phyloP scores from a whole-genome alignment of 2,113 vertebrate species.

The Amazona vittata region DNA sequence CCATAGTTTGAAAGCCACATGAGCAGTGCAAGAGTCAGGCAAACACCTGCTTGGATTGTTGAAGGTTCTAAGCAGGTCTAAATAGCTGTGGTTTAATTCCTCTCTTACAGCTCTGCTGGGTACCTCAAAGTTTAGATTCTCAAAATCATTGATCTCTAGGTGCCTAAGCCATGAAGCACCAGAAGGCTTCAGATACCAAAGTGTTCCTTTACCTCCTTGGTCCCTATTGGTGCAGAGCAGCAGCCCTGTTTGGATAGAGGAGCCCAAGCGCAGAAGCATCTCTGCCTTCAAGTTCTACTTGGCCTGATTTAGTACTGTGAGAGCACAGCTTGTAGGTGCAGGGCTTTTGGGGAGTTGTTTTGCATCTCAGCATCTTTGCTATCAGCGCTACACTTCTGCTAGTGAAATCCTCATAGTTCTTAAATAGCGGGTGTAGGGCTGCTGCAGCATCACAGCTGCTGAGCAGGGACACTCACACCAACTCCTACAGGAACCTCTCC shows the following conservation, averaged over 20 bases:
- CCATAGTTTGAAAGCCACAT: not conserved
- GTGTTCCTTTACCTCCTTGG: not conserved
- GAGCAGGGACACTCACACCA: not conserved
- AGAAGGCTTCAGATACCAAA: not conserved
- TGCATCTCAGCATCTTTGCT: not conserved
- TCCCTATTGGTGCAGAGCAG: not conserved
- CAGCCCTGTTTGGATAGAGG: not conserved
- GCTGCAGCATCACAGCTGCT: not conserved
- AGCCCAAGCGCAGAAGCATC: not conserved
- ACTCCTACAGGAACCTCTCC: not conserved
- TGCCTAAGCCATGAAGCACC: not conserved
- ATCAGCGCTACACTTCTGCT: not conserved
- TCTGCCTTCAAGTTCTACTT: not conserved
- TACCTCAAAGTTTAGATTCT: not conserved
- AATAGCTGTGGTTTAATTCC: not conserved
- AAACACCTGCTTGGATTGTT: not conserved
- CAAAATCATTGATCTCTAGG: not conserved
- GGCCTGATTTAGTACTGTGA: fast-evolving
- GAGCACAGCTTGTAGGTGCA: not conserved
- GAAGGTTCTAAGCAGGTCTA: not conserved
- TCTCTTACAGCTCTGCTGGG: not conserved
- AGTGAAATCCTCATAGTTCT: not conserved
- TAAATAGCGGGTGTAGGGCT: not conserved
- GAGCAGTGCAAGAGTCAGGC: not conserved
- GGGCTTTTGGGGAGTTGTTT: not conserved